phyloP scores from a whole-genome alignment of 2,113 vertebrate species.

The Martes martes region DNA sequence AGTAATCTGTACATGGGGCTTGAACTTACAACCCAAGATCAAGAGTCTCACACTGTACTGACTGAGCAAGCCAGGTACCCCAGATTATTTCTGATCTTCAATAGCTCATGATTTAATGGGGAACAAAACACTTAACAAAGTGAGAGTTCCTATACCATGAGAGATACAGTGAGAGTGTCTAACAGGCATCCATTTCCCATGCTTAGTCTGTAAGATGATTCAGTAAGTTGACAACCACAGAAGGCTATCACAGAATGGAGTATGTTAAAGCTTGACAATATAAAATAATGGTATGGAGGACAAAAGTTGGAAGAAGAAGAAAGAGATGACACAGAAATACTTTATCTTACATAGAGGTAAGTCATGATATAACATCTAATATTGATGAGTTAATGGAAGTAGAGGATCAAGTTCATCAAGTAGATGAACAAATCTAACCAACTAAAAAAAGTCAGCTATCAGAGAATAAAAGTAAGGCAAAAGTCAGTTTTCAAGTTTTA shows the following conservation, averaged over 20 bases:
- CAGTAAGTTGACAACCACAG: neutral
- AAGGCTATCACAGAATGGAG: neutral
- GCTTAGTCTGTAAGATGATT: neutral
- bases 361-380: neutral
- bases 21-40: neutral
- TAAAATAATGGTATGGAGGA: neutral
- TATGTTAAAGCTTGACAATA: neutral
- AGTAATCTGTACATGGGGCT: neutral
- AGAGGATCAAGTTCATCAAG: neutral
- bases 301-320: neutral
- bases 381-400: neutral
- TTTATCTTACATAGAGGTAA: neutral
- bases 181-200: neutral
- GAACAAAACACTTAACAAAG: neutral
- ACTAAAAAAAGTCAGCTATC: neutral
- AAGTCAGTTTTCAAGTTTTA: neutral
- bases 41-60: neutral
- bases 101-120: neutral
- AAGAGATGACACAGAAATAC: neutral
- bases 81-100: neutral
- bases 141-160: neutral
- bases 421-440: neutral
- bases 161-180: neutral
- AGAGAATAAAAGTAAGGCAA: neutral
- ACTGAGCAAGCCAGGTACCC: neutral